Percentiles rank a stretch among this genome's conserved stretches.
Evolutionary conservation across 2,797 vertebrate genomes (phyloP).

Genomic region (Acridotheres tristis): DNA sequence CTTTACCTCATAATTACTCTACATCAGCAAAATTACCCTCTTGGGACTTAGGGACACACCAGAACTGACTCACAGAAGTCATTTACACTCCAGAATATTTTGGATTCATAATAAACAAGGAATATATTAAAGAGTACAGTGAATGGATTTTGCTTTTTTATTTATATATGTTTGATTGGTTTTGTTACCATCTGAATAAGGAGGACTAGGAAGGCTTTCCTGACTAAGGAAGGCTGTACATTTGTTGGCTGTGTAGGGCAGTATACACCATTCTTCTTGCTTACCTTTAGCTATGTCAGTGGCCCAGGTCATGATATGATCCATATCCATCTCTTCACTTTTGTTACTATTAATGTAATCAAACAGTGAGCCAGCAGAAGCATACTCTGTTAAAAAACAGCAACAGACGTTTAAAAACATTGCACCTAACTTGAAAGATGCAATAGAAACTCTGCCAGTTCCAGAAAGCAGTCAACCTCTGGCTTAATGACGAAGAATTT

Average conservation of each 20-base stretch:
- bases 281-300: constrained; percentile 97
- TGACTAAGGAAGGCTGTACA: background rate
- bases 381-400: constrained; percentile 85
- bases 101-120: background rate
- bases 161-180: background rate
- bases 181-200: background rate
- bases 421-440: background rate
- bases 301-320: constrained; percentile 97
- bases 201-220: background rate
- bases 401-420: background rate
- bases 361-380: constrained; percentile 90
- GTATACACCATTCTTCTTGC: background rate
- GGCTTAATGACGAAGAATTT: background rate
- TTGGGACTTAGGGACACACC: background rate
- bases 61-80: background rate
- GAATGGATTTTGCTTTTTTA: background rate
- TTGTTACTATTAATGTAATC: constrained; percentile 94
- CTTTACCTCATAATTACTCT: background rate
- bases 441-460: background rate
- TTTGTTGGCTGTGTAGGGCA: background rate
- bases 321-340: constrained; percentile 96
- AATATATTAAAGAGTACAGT: background rate
- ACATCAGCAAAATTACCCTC: constrained; percentile 32
- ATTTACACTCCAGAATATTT: background rate
- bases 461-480: background rate